These are phyloP conservation scores for Athetis lepigone DNA, from an alignment of 2,888 invertebrate species.

Conservation along the genomic window DNA sequence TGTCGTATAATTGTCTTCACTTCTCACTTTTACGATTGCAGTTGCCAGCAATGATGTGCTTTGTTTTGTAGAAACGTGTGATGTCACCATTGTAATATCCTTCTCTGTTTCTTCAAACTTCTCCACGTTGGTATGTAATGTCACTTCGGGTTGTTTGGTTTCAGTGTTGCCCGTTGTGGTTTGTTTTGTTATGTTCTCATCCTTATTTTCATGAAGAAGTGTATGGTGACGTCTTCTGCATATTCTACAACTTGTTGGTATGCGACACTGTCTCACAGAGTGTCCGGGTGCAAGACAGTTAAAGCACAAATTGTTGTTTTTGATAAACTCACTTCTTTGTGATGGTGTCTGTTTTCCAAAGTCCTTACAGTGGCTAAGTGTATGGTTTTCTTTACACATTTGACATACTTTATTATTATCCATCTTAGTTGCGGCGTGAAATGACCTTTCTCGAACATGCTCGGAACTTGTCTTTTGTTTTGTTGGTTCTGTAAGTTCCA, in stretches of 20 bases:
- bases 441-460: conserved; percentile 7
- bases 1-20: conserved; percentile 5
- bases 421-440: conserved; percentile 26
- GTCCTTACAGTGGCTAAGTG: conserved; percentile 56
- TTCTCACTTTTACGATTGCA: conserved; percentile 15
- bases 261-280: conserved; percentile 43
- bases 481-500: conserved; percentile 11
- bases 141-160: conserved; percentile 12
- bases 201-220: conserved; percentile 13
- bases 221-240: conserved; percentile 59
- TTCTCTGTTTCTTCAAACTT: conserved; percentile 21
- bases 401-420: conserved; percentile 31
- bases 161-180: conserved; percentile 40
- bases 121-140: conserved; percentile 28
- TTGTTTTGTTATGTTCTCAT: conserved; percentile 37
- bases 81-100: conserved; percentile 8
- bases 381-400: conserved; percentile 52
- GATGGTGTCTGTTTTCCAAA: conserved; percentile 43
- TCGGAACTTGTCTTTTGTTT: conserved; percentile 8
- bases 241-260: conserved; percentile 51
- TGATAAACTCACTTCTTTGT: conserved; percentile 50
- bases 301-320: conserved; percentile 54
- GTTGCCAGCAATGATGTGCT: not conserved
- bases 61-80: conserved; percentile 4
- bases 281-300: conserved; percentile 60